phyloP scores from a whole-genome alignment of 2,113 vertebrate genomes.

The Syngnathus scovelli region DNA sequence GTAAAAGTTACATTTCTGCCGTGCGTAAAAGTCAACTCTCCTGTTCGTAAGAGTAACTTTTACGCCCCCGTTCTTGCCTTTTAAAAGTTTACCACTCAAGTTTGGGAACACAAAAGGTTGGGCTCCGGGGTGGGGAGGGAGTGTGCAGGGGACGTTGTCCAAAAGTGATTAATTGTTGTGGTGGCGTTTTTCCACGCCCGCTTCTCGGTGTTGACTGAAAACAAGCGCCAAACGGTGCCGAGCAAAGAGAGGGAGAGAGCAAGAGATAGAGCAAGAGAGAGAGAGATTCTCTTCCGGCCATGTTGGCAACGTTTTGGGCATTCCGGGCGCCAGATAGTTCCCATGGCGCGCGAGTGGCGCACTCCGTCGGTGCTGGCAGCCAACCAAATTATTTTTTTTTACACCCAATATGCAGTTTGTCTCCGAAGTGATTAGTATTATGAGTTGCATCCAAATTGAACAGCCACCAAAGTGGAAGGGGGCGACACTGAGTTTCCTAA shows the following conservation, averaged over 20 bases:
- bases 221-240: constrained; percentile 63
- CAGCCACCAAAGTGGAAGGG: neutral
- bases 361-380: neutral
- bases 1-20: constrained; percentile 14
- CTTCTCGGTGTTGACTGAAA: constrained; percentile 66
- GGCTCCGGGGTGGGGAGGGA: constrained; percentile 25
- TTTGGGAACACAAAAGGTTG: constrained; percentile 63
- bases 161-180: constrained; percentile 81
- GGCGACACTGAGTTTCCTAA: neutral
- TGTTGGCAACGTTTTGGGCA: constrained; percentile 7
- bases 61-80: constrained; percentile 39
- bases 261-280: constrained; percentile 12
- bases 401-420: neutral
- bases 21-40: neutral
- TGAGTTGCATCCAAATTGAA: neutral
- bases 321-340: constrained; percentile 1
- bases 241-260: constrained; percentile 39
- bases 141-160: constrained; percentile 57
- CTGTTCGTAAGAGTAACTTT: constrained; percentile 7
- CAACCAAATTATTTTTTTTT: neutral
- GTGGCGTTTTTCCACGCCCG: constrained; percentile 67
- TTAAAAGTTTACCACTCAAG: constrained; percentile 62
- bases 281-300: constrained; percentile 45
- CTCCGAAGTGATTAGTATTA: neutral
- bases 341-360: neutral